phyloP scores from a whole-genome alignment of 1,140 invertebrate genomes.

The Gonatopus flavifemur region DNA sequence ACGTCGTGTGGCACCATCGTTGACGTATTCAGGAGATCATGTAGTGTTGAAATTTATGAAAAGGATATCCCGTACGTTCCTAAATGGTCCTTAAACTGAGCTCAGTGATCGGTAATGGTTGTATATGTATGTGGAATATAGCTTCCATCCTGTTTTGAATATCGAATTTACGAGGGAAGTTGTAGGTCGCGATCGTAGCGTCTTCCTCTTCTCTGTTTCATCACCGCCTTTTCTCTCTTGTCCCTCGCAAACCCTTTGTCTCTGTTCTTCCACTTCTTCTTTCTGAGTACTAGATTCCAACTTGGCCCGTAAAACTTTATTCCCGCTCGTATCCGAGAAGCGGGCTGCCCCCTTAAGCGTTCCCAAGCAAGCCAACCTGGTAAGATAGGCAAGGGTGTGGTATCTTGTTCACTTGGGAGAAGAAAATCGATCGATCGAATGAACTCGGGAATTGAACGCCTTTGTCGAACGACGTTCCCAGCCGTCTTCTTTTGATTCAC shows the following conservation, averaged over 20 bases:
- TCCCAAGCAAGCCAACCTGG: not conserved
- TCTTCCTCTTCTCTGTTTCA: slow-evolving; percentile 15
- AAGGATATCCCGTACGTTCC: no score
- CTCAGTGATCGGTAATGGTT: slow-evolving; percentile 6
- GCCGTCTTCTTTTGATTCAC: no score
- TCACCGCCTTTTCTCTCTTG: slow-evolving; percentile 1
- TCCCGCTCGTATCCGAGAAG: slow-evolving; percentile 26
- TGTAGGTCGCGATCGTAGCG: slow-evolving; percentile 19
- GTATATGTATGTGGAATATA: no score
- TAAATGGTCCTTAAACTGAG: no score
- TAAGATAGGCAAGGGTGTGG: slow-evolving; percentile 4
- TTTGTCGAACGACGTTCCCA: slow-evolving; percentile 14
- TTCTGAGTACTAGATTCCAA: slow-evolving; percentile 23
- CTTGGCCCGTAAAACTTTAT: slow-evolving; percentile 42
- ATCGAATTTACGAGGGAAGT: slow-evolving; percentile 46
- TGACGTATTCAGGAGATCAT: no score
- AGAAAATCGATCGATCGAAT: slow-evolving; percentile 25
- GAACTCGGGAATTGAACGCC: slow-evolving; percentile 5
- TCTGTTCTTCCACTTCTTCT: not conserved
- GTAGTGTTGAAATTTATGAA: no score
- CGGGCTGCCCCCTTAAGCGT: slow-evolving; percentile 30
- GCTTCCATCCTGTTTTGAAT: slow-evolving; percentile 46
- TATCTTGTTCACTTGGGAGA: slow-evolving; percentile 10
- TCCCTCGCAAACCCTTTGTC: slow-evolving; percentile 10
- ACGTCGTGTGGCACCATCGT: no score